These are phyloP conservation scores for Archaeoteleia sp. DNA, from an alignment of 2,888 invertebrate species.

Conservation along the genomic window DNA sequence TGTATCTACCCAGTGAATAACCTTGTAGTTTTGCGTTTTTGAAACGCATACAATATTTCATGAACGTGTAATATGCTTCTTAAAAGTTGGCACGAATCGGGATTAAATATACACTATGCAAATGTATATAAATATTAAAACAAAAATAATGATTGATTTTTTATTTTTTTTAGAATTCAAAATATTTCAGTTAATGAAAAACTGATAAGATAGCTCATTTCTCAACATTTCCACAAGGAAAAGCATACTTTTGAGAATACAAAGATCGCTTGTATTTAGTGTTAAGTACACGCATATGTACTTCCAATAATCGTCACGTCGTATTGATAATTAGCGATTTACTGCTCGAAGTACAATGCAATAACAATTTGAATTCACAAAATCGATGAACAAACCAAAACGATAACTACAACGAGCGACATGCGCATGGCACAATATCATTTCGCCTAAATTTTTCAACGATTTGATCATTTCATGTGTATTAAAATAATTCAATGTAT, in stretches of 20 bases:
- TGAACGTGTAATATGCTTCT: too few relatives aligned
- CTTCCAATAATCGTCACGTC: constrained; percentile 7
- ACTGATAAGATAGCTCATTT: too few relatives aligned
- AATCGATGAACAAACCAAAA: constrained; percentile 15
- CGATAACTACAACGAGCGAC: constrained; percentile 5
- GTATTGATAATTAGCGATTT: constrained; percentile 14
- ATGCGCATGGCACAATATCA: constrained; percentile 23
- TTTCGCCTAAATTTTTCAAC: constrained; percentile 3
- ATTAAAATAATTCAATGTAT: too few relatives aligned
- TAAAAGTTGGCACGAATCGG: constrained; percentile 3
- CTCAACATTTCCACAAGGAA: too few relatives aligned
- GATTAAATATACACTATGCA: constrained; percentile 3
- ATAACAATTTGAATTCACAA: constrained; percentile 18
- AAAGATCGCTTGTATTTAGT: too few relatives aligned
- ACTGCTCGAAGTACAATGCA: constrained; percentile 15
- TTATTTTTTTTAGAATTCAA: neutral
- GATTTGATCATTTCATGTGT: too few relatives aligned
- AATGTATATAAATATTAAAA: constrained; percentile 4
- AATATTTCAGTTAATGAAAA: too few relatives aligned
- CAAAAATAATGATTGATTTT: neutral
- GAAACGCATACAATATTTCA: neutral
- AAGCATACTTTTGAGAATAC: too few relatives aligned
- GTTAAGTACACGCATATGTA: constrained; percentile 30
- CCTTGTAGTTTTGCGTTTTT: neutral
- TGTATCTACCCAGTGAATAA: neutral